Base-by-base conservation (phyloP, 2,888 invertebrate genomes). In the Tuta absoluta region DNA sequence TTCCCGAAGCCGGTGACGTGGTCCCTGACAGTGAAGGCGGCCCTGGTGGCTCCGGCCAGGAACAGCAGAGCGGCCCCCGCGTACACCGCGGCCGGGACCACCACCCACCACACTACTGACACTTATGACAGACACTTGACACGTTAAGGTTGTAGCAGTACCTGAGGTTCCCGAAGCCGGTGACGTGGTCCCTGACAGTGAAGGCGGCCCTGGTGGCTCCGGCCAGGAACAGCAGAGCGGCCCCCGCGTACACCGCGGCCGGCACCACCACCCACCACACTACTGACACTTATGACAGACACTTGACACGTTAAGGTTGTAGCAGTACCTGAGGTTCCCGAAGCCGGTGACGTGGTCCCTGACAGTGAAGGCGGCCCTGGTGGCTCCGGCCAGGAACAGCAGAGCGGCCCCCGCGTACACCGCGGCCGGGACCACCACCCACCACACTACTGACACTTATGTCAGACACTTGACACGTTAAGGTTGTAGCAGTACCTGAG, bases 381-480 rank as follows among this genome's bases (percentile, higher is more conserved):
- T 95, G 37, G 98, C 97, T 68, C 98, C 94, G n/a, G 97, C 94
- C 19, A 98, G 93, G 69, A 96, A 95, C 33, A 95, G 92, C 4
- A 98, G 92, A 77, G 97, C 97, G 5, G 95, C 93, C 28, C 94
- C 86, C 0, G 97, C 96, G 77, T 96, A 94, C 66, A 95, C 93
- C 38, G 95, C 96, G 37, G 98, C 95, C 7, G 99, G 98, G 2
- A 97, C 97, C 71, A 98, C 97, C 75, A 8, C 93, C 91, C n/a
- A n/a, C 98, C 97, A 23, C 96, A 95, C 83, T 98, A 98, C 81
- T 97, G 97, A 49, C 98, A 95, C 10, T 97, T 97, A n/a, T n/a
- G n/a, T n/a, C n/a, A n/a, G n/a, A n/a, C n/a, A n/a, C n/a, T n/a
- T n/a, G n/a, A n/a, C n/a, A n/a, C n/a, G n/a, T n/a, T n/a, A n/a